phyloP scores from a whole-genome alignment of 2,113 vertebrate species.

The Chaenocephalus aceratus region DNA sequence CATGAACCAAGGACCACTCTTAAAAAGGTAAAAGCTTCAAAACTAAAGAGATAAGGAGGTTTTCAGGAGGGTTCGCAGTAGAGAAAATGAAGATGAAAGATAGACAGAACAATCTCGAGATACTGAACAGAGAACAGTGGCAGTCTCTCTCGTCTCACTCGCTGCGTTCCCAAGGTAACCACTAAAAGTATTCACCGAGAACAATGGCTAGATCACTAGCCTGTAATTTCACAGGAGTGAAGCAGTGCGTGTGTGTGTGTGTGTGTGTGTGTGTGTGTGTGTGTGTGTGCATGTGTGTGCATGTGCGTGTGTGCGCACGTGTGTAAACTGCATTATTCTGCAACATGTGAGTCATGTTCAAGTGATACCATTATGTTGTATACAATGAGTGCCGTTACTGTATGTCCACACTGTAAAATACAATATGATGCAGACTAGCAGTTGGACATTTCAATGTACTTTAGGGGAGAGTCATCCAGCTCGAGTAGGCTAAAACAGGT shows the following conservation, averaged over 20 bases:
- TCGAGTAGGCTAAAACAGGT: not conserved
- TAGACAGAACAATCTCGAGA: not conserved
- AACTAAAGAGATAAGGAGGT: not conserved
- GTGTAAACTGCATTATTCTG: constrained; percentile 29
- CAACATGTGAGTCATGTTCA: constrained; percentile 18
- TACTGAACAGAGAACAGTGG: constrained; percentile 31
- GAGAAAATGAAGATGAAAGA: constrained; percentile 5
- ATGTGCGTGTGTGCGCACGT: constrained; percentile 3
- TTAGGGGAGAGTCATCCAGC: not conserved
- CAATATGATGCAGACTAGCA: not conserved
- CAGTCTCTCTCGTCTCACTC: constrained; percentile 38
- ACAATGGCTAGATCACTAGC: constrained; percentile 46
- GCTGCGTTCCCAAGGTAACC: constrained; percentile 80
- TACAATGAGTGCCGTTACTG: not conserved
- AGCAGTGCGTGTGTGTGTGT: constrained; percentile 11
- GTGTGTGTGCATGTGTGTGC: constrained; percentile 13
- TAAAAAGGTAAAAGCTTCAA: constrained; percentile 5
- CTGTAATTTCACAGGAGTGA: constrained; percentile 53
- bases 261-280: not conserved
- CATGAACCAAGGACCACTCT: not conserved
- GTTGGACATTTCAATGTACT: not conserved
- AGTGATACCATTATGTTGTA: not conserved
- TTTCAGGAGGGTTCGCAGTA: not conserved
- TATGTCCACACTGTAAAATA: not conserved
- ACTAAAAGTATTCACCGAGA: constrained; percentile 54